Percentiles rank a stretch among this genome's conserved stretches.
phyloP scores from a whole-genome alignment of 2,797 vertebrate genomes.

The Gouania willdenowi region DNA sequence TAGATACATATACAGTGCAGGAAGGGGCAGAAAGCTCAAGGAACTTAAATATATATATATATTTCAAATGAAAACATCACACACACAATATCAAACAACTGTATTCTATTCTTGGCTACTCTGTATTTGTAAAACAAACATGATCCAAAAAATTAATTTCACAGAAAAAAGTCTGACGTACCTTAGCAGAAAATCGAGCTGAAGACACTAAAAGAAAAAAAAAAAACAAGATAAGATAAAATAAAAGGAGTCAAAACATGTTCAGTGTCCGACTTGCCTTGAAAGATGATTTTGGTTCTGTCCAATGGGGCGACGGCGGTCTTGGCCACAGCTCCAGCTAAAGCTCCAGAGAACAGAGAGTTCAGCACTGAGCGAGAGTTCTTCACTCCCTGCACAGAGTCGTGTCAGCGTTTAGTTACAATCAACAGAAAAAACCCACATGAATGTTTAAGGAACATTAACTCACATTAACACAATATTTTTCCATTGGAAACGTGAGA shows the following conservation, averaged over 20 bases:
- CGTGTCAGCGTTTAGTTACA: no score
- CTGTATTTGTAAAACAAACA: no score
- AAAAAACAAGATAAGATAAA: slow-evolving; percentile 20
- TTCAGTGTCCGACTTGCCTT: slow-evolving; percentile 84
- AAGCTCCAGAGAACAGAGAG: slow-evolving; percentile 87
- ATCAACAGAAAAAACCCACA: slow-evolving; percentile 1
- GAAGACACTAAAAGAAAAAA: slow-evolving; percentile 87
- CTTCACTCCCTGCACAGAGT: slow-evolving; percentile 66
- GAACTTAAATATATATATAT: no score
- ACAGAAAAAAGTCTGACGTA: slow-evolving; percentile 50
- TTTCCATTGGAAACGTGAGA: no score
- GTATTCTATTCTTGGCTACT: no score
- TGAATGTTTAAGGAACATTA: slow-evolving; percentile 22
- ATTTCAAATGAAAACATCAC: no score
- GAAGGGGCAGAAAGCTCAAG: no score
- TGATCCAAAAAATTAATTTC: no score
- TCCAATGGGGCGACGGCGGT: slow-evolving; percentile 94
- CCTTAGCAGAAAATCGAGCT: slow-evolving; percentile 95
- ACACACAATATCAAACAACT: no score
- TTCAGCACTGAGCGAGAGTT: slow-evolving; percentile 80
- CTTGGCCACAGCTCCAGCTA: slow-evolving; percentile 94
- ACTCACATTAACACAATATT: no score
- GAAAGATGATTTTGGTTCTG: slow-evolving; percentile 98
- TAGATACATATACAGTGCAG: no score
- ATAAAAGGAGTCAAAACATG: no score